Evolutionary conservation across 2,113 vertebrate genomes (phyloP), one percentile per base, ranked within the genome.

Genomic region (Arvicanthis niloticus): DNA sequence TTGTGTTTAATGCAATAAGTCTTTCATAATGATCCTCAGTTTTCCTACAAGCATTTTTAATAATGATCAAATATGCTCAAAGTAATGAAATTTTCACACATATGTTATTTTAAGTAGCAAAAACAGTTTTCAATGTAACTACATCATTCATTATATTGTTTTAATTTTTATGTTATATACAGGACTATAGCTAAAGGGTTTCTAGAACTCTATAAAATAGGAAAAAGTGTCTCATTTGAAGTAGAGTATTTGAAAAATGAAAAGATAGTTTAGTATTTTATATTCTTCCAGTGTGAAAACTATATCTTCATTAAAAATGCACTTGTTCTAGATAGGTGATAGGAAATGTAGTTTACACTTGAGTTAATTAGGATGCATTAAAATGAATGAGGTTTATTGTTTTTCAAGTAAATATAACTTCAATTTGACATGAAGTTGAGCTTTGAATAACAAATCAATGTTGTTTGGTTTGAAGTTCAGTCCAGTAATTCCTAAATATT

Each of bases 321-420:
- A 75, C 21, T 88, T 92, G 10, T 60, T 92, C 91, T 78, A 29
- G 10, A 53, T 62, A 65, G 45, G 26, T 34, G 13, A 72, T 68
- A 93, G 22, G 15, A 91, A 96, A 94, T 82, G 1, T 80, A 80
- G 24, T 21, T 78, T 37, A 75, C 56, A 94, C 22, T 65, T 26
- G 48, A 85, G 22, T 85, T 73, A 94, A 34, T 76, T 75, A 68
- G 7, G 67, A 68, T 34, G 40, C 73, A 89, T 70, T 75, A 80
- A 94, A 88, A 94, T 90, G 87, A 95, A 92, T 86, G 48, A 65
- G 48, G 26, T 68, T 86, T 86, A 76, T 19, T 91, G 2, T 70
- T 94, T 95, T 93, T 76, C n/a, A 95, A 9, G 17, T 91, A 93
- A 95, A 89, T 70, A 37, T 58, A 91, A 53, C 21, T 67, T 81